Conservation (phyloP, 2,113 vertebrate genomes). For the Stigmatopora nigra region DNA sequence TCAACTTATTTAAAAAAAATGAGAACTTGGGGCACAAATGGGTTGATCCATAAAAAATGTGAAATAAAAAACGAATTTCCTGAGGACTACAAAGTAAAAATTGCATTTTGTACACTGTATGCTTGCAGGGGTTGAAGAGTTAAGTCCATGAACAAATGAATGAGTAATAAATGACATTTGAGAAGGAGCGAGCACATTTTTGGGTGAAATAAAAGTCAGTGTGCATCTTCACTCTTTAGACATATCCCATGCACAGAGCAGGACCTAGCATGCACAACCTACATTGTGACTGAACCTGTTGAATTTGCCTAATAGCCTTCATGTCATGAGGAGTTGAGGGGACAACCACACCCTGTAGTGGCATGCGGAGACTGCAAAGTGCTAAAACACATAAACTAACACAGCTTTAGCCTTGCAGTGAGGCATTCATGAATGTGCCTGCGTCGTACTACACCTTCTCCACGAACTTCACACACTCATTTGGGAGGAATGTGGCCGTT, state of each 20-base stretch:
- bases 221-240: conserved; percentile 36
- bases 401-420: conserved; percentile 2
- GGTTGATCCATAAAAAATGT: no score
- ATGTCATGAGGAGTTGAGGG: conserved; percentile 45
- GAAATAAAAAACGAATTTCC: no score
- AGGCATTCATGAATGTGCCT: neutral
- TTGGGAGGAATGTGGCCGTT: conserved; percentile 6
- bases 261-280: conserved; percentile 50
- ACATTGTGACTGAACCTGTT: conserved; percentile 57
- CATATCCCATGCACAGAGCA: conserved; percentile 25
- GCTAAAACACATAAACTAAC: conserved; percentile 10
- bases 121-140: neutral
- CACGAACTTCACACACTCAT: neutral
- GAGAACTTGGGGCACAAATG: no score
- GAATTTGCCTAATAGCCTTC: conserved; percentile 48
- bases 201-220: conserved; percentile 13
- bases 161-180: neutral
- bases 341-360: conserved; percentile 57
- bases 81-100: no score
- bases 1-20: no score
- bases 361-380: conserved; percentile 38
- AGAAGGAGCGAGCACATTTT: neutral
- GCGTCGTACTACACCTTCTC: neutral
- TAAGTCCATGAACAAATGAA: neutral
- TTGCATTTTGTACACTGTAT: no score